Percentiles rank a stretch among this genome's conserved stretches.
Conservation (phyloP, 2,888 invertebrate species). For the Chloroclysta siterata region DNA sequence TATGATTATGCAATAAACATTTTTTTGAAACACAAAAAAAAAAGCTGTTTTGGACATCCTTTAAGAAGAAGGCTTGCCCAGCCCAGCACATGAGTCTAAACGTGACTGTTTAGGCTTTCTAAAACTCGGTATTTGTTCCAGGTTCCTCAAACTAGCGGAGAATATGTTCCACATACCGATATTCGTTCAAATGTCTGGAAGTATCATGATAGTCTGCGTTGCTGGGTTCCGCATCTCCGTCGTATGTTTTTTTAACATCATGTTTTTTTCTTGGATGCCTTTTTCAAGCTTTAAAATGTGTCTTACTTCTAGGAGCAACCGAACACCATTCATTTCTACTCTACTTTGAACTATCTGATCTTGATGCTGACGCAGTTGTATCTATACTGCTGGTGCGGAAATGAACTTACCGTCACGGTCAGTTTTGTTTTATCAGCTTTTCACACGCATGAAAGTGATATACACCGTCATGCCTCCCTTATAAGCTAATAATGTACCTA, state of each 20-base stretch:
- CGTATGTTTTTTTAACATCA: slow-evolving; percentile 8
- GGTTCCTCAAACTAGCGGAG: slow-evolving; percentile 26
- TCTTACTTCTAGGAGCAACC: slow-evolving; percentile 17
- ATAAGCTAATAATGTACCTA: too few species aligned
- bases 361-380: slow-evolving; percentile 11
- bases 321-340: slow-evolving; percentile 13
- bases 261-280: not conserved
- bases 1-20: too few species aligned
- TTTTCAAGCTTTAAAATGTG: not conserved
- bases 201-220: slow-evolving; percentile 70
- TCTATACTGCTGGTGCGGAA: slow-evolving; percentile 39
- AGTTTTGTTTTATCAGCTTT: too few species aligned
- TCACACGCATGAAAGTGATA: too few species aligned
- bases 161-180: slow-evolving; percentile 13
- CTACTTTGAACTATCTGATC: slow-evolving; percentile 7
- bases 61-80: too few species aligned
- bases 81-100: too few species aligned
- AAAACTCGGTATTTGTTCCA: slow-evolving; percentile 31
- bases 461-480: too few species aligned
- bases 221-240: slow-evolving; percentile 5
- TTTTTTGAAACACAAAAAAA: too few species aligned
- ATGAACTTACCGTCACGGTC: slow-evolving; percentile 10
- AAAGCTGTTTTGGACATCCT: too few species aligned
- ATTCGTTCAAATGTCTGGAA: slow-evolving; percentile 48
- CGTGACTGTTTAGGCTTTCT: not conserved